Evolutionary conservation across 2,113 vertebrate species (phyloP).

Genomic region (Silurus glanis): DNA sequence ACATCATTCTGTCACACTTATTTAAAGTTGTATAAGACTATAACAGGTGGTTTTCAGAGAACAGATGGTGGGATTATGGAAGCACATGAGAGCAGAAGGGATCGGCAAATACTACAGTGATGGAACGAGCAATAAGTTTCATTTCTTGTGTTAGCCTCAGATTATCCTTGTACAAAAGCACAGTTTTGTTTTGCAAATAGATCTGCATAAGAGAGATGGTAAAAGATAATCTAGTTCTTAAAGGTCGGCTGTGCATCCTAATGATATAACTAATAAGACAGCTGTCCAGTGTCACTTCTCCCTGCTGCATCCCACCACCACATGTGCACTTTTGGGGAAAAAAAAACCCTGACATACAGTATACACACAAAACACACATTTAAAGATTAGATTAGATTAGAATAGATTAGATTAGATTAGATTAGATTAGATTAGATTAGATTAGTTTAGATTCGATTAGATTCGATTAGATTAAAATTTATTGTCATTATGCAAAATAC

Average conservation of each 20-base stretch:
- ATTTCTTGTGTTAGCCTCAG: slow-evolving; percentile 10
- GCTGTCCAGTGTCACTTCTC: slow-evolving; percentile 66
- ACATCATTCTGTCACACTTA: not conserved
- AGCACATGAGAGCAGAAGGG: not conserved
- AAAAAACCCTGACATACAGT: not conserved
- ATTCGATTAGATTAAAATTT: no score
- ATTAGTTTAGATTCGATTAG: no score
- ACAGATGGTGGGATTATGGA: not conserved
- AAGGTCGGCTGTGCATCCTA: slow-evolving; percentile 72
- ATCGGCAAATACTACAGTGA: not conserved
- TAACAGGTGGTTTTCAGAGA: not conserved
- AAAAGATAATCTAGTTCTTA: slow-evolving; percentile 60
- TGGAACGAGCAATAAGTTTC: slow-evolving; percentile 4
- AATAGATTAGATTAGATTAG: no score
- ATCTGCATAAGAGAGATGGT: slow-evolving; percentile 54
- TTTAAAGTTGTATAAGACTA: not conserved
- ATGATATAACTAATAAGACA: slow-evolving; percentile 79
- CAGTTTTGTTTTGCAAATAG: slow-evolving; percentile 17
- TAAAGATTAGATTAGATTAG: no score
- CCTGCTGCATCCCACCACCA: slow-evolving; percentile 15
- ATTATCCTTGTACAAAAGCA: not conserved
- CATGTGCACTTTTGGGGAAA: not conserved
- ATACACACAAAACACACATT: not conserved
- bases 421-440: no score
- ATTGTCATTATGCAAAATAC: no score